phyloP scores from a whole-genome alignment of 2,888 invertebrate species.

The Seira sanloemensis region DNA sequence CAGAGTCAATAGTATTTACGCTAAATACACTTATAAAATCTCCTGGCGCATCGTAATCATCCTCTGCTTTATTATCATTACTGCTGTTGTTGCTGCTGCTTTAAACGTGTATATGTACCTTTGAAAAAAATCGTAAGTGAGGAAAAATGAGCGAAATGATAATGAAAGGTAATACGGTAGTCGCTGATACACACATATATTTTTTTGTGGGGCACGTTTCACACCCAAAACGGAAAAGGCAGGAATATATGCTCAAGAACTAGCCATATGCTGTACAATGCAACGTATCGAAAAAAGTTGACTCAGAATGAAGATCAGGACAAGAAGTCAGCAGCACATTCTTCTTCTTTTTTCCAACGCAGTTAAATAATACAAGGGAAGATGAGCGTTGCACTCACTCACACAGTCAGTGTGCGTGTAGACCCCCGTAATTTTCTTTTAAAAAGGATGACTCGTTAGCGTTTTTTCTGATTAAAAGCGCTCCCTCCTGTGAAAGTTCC shows the following conservation, averaged over 20 bases:
- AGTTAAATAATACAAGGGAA: background rate
- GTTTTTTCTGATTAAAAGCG: conserved; percentile 57
- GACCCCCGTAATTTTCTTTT: conserved; percentile 60
- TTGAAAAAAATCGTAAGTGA: background rate
- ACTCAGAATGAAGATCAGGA: background rate
- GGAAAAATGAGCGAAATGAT: conserved; percentile 9
- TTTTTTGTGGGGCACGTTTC: conserved; percentile 53
- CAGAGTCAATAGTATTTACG: conserved; percentile 23
- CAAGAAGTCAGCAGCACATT: background rate
- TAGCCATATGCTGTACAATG: conserved; percentile 49
- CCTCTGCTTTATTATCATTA: conserved; percentile 17
- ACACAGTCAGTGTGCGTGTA: conserved; percentile 58
- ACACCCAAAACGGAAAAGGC: conserved; percentile 30
- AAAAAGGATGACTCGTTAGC: conserved; percentile 60
- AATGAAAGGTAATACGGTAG: conserved; percentile 43
- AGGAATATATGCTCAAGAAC: conserved; percentile 15
- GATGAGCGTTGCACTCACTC: conserved; percentile 28
- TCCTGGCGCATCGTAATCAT: conserved; percentile 21
- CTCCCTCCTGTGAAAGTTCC: conserved; percentile 41
- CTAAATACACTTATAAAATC: conserved; percentile 47
- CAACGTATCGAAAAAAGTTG: too few species aligned
- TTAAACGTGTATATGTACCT: background rate
- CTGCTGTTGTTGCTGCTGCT: too few species aligned
- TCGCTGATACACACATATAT: background rate
- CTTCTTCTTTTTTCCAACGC: background rate